Conservation (phyloP, 2,888 invertebrate genomes). For the Branchinecta sandiegonensis region DNA sequence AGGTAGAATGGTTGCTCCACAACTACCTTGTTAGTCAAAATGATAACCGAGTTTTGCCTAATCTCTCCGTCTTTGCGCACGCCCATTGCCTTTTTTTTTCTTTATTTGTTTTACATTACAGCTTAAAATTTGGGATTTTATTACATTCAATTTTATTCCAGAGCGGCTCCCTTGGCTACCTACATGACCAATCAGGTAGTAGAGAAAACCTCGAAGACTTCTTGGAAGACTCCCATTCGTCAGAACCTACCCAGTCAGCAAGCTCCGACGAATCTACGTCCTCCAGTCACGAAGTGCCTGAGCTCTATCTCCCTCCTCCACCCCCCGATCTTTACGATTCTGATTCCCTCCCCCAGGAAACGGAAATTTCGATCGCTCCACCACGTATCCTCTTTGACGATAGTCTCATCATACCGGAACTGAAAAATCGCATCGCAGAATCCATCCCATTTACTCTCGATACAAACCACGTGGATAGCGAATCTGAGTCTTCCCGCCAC, state of each 20-base stretch:
- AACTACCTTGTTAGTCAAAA: too few species aligned
- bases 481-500: not conserved
- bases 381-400: not conserved
- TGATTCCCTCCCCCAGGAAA: not conserved
- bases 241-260: not conserved
- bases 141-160: not conserved
- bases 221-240: constrained; percentile 9
- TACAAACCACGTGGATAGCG: not conserved
- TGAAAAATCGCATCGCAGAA: not conserved
- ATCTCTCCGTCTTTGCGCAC: too few species aligned
- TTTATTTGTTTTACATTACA: too few species aligned
- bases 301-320: not conserved
- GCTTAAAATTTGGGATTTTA: not conserved
- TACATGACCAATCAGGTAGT: not conserved
- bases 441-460: not conserved
- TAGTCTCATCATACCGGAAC: not conserved
- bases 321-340: constrained; percentile 2
- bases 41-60: too few species aligned
- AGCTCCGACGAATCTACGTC: not conserved
- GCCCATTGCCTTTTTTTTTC: too few species aligned
- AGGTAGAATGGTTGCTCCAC: too few species aligned
- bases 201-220: constrained; percentile 13
- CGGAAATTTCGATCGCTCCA: not conserved
- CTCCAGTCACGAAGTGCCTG: not conserved
- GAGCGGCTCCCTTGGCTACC: not conserved